Evolutionary conservation across 64 coral and sea anemone genomes (phyloP), one percentile per base, ranked within the genome.

Genomic region (Platygyra sinensis): DNA sequence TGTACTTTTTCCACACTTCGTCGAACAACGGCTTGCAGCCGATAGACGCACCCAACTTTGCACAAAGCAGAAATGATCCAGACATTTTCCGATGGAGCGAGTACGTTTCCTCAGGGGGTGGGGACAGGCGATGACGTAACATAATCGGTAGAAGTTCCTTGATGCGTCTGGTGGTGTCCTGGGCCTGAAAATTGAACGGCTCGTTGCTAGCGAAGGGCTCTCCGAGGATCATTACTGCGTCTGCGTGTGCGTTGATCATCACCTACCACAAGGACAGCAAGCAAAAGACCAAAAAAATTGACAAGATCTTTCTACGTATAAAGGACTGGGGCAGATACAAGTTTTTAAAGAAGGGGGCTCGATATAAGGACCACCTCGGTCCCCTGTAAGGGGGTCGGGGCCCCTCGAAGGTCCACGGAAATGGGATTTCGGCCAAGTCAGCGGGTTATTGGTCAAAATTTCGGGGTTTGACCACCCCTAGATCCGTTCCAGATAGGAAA

Each of bases 61-160:
- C 81, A 79, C 97, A 99, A 60, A 99, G 76, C 54, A 99, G 62
- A 82, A 99, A 99, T 10, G 94, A 95, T 14, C 97, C 97, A 6
- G 97, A 99, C 94, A 99, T 95, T 73, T 99, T 99, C 39, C 97
- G 87, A 46, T 99, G 97, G 88, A 99, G 72, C 7, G 97, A 99
- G 80, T 99, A 99, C 65, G 87, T 94, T 60, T 99, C 97, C 88
- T 99, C 94, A 19, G 97, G 97, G 67, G 97, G 97, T 62, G 97
- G 94, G 11, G 97, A 82, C 50, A 99, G 79, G 38, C 97, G 97
- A 87, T 99, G 97, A 25, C 97, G 97, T 46, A 99, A 87, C 97
- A 99, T 99, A 83, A 99, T 80, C 73, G 97, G 97, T 86, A 99
- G 76, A 16, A 99, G 91, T 25, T 93, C 60, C 38, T 95, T 82